Conservation (phyloP, 2,113 vertebrate genomes). For the Hemiscyllium ocellatum region DNA sequence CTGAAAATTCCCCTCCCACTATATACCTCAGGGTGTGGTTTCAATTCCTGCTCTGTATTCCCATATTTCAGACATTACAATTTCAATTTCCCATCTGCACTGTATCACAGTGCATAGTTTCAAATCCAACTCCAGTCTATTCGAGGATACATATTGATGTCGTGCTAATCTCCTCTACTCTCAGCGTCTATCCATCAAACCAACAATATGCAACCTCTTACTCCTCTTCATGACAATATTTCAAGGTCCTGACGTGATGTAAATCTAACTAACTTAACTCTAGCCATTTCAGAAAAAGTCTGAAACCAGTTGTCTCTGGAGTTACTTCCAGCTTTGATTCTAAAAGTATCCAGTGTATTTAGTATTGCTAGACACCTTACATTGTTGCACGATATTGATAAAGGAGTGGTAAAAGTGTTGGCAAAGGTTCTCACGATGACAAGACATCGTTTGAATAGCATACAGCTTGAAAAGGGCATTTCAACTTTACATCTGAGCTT, state of each 20-base stretch:
- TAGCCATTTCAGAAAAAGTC: not conserved
- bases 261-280: not conserved
- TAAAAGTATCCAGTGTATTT: not conserved
- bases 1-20: not conserved
- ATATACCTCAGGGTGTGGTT: not conserved
- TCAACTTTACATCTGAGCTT: not conserved
- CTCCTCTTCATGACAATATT: not conserved
- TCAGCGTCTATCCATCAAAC: not conserved
- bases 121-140: not conserved
- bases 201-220: not conserved
- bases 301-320: not conserved
- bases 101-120: not conserved
- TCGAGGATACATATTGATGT: not conserved
- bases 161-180: too few species aligned
- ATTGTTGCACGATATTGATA: not conserved
- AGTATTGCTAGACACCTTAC: not conserved
- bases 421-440: not conserved
- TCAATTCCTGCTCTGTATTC: not conserved
- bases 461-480: not conserved
- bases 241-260: not conserved
- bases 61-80: not conserved
- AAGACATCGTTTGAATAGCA: not conserved
- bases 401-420: not conserved
- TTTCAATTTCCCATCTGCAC: not conserved
- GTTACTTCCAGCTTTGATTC: not conserved